Evolutionary conservation across 2,113 vertebrate species (phyloP).

Genomic region (Actinemys pallida): DNA sequence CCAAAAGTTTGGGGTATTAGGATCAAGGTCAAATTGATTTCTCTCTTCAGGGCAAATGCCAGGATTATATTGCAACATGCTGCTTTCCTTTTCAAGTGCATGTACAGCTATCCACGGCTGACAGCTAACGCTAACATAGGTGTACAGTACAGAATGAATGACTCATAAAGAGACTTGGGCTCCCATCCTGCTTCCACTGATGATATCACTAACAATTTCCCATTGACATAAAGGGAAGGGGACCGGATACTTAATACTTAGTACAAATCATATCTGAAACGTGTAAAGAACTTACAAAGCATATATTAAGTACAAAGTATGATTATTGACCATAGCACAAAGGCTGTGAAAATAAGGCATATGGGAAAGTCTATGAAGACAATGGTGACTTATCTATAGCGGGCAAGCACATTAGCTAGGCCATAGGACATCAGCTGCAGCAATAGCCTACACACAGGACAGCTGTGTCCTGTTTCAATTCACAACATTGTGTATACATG

Average conservation of each 20-base stretch:
- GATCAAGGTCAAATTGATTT: accelerated
- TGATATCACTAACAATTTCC: too few species aligned
- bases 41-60: accelerated
- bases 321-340: neutral
- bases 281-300: too few species aligned
- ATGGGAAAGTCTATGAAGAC: neutral
- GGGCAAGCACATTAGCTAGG: neutral
- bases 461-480: neutral
- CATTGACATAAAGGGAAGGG: too few species aligned
- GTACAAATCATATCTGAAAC: too few species aligned
- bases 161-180: neutral
- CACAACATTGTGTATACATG: neutral
- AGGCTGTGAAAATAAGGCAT: neutral
- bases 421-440: neutral
- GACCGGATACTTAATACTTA: neutral
- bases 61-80: too few species aligned
- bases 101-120: neutral
- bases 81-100: neutral
- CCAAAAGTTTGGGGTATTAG: accelerated
- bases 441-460: neutral
- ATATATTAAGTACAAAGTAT: neutral
- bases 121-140: neutral
- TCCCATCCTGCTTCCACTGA: too few species aligned
- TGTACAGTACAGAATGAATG: neutral
- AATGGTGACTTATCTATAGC: neutral